Percentiles rank a stretch among this genome's conserved stretches.
phyloP scores from a whole-genome alignment of 2,888 invertebrate species.

The Leptopilina drosophilae region DNA sequence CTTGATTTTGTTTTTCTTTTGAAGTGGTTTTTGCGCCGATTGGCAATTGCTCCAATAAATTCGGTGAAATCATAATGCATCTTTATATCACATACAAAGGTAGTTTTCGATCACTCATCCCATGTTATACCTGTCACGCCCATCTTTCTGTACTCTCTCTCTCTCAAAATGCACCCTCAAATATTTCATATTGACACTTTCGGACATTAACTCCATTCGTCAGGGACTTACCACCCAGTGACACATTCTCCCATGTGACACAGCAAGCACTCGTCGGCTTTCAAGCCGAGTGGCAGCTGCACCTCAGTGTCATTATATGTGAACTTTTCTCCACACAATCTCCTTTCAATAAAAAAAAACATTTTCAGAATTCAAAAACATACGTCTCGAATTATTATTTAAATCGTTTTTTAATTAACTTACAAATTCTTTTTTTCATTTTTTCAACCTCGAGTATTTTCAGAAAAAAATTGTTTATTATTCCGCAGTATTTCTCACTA shows the following conservation, averaged over 20 bases:
- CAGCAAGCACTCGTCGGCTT: conserved; percentile 32
- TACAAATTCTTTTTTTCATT: too few relatives aligned
- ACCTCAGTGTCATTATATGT: conserved; percentile 39
- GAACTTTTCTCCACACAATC: conserved; percentile 18
- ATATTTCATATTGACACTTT: conserved; percentile 73
- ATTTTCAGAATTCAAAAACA: too few relatives aligned
- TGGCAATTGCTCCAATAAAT: conserved; percentile 31
- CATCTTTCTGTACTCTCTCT: conserved; percentile 57
- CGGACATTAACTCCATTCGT: conserved; percentile 72
- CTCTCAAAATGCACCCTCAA: conserved; percentile 55
- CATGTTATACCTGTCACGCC: conserved; percentile 63
- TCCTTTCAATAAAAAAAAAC: too few relatives aligned
- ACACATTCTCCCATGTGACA: conserved; percentile 43
- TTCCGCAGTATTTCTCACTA: too few relatives aligned
- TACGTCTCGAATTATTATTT: too few relatives aligned
- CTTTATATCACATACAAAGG: conserved; percentile 28
- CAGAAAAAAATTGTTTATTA: too few relatives aligned
- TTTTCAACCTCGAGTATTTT: too few relatives aligned
- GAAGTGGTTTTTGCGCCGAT: conserved; percentile 15
- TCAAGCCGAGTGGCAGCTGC: conserved; percentile 37
- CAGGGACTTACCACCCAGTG: conserved; percentile 50
- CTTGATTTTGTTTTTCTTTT: conserved; percentile 10
- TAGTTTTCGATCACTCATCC: conserved; percentile 19
- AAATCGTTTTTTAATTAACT: too few relatives aligned
- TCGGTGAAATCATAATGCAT: conserved; percentile 33